Base-by-base conservation (phyloP, 92 coral and sea anemone species). In the Parazoanthus swiftii region DNA sequence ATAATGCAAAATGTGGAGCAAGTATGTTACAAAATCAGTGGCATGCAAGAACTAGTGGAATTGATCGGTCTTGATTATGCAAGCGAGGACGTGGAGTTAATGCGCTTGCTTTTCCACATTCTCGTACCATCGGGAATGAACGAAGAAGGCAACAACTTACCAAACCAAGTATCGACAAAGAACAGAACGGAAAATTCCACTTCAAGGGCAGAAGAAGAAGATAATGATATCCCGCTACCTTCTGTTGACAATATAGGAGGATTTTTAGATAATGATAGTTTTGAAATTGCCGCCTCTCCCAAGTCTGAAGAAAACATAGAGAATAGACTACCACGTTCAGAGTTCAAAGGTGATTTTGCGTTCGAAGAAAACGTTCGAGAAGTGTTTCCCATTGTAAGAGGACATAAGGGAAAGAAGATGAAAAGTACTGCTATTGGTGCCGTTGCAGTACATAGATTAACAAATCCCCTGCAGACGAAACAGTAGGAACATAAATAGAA, bases 391-490 rank as follows among this genome's bases (percentile, higher is more conserved):
- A 84, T 84, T 35, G 14, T 84, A 18, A 37, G 65, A 25, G 79
- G 67, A 0, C 16, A 16, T 23, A 14, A 50, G 43, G 43, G 44
- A 0, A 84, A 71, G 37, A 84, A 15, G 39, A 14, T 84, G 25
- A 84, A 35, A 35, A 42, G 66, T 37, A 71, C 44, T 25, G 67
- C 87, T 26, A 84, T 84, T 33, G 87, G 87, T 8, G 87, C 87
- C 3, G 6, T 84, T 0, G 87, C 87, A 0, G 29, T 71, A 0
- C 79, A 71, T 33, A 71, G 87, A 46, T 42, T 65, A 59, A 26
- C 26, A 63, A 63, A 63, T 18, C 25, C 70, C 26, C 26, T 20
- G 25, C 26, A 63, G 70, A 63, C 21, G 21, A 63, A 23, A 23
- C 25, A 63, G 70, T 63, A 18, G 25, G 70, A 63, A 63, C 14